These are phyloP conservation scores for Teinopalpus imperialis DNA, from an alignment of 2,888 invertebrate species.

Conservation along the genomic window DNA sequence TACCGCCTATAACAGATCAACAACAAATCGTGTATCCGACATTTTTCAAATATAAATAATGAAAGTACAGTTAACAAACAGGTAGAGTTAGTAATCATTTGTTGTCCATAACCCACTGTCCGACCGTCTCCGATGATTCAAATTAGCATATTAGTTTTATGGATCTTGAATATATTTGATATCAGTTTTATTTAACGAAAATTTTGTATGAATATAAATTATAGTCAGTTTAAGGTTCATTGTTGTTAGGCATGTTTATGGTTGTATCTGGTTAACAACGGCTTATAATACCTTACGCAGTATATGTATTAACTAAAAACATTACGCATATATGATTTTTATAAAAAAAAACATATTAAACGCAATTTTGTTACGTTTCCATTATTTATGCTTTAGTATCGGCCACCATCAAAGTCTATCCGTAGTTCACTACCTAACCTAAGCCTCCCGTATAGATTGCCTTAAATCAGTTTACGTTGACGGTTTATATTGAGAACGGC, in stretches of 20 bases:
- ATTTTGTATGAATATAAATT: slow-evolving; percentile 16
- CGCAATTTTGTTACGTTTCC: too few species aligned
- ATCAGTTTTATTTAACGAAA: slow-evolving; percentile 22
- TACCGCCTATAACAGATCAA: slow-evolving; percentile 28
- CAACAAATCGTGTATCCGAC: slow-evolving; percentile 13
- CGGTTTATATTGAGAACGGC: too few species aligned
- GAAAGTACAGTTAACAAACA: slow-evolving; percentile 48
- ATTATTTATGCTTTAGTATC: too few species aligned
- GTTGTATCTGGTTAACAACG: slow-evolving; percentile 14
- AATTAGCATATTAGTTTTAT: slow-evolving; percentile 46
- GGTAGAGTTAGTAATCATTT: slow-evolving; percentile 36
- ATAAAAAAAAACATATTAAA: too few species aligned
- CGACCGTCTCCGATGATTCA: slow-evolving; percentile 37
- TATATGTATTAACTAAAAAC: too few species aligned
- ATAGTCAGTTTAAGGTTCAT: slow-evolving; percentile 14
- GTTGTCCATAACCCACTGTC: slow-evolving; percentile 36
- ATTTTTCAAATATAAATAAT: slow-evolving; percentile 32
- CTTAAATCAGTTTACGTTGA: too few species aligned
- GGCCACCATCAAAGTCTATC: too few species aligned
- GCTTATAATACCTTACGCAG: too few species aligned
- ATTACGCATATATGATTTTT: too few species aligned
- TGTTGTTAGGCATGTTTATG: slow-evolving; percentile 17
- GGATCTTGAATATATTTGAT: slow-evolving; percentile 28
- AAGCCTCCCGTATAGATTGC: too few species aligned
- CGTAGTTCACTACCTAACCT: too few species aligned